Conservation (phyloP, 2,797 vertebrate species). For the Brachyrhaphis roseni region DNA sequence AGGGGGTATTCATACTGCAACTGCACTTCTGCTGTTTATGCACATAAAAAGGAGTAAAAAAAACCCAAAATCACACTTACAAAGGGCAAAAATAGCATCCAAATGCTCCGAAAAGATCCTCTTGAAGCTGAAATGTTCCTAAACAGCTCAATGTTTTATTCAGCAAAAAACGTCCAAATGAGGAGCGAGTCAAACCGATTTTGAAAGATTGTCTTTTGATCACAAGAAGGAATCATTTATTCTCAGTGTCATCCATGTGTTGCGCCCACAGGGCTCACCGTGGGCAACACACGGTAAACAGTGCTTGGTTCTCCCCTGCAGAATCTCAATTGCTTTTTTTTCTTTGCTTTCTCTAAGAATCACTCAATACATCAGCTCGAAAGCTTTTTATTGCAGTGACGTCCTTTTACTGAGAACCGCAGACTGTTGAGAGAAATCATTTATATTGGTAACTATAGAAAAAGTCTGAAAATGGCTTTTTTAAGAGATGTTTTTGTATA, state of each 20-base stretch:
- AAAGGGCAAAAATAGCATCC: constrained; percentile 3
- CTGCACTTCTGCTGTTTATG: background rate
- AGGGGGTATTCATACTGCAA: background rate
- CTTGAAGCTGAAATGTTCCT: background rate
- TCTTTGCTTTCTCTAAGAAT: constrained; percentile 35
- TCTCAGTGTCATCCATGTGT: constrained; percentile 35
- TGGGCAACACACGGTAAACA: constrained; percentile 49
- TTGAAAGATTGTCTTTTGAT: constrained; percentile 42
- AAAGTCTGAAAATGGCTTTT: constrained; percentile 13
- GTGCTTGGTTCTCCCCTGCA: constrained; percentile 32
- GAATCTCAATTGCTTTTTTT: constrained; percentile 57
- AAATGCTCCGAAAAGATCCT: background rate
- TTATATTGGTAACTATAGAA: constrained; percentile 14
- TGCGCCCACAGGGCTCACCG: constrained; percentile 53
- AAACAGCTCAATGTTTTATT: constrained; percentile 8
- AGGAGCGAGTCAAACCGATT: constrained; percentile 15
- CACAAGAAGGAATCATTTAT: constrained; percentile 36
- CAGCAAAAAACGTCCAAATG: constrained; percentile 16
- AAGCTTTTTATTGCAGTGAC: constrained; percentile 34
- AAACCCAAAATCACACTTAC: background rate
- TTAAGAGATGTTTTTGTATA: background rate
- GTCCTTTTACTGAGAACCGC: constrained; percentile 19
- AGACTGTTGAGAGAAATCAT: constrained; percentile 4
- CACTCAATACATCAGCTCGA: constrained; percentile 34
- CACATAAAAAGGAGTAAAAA: background rate